Conservation (phyloP, 2,113 vertebrate species). For the Crypturellus undulatus region DNA sequence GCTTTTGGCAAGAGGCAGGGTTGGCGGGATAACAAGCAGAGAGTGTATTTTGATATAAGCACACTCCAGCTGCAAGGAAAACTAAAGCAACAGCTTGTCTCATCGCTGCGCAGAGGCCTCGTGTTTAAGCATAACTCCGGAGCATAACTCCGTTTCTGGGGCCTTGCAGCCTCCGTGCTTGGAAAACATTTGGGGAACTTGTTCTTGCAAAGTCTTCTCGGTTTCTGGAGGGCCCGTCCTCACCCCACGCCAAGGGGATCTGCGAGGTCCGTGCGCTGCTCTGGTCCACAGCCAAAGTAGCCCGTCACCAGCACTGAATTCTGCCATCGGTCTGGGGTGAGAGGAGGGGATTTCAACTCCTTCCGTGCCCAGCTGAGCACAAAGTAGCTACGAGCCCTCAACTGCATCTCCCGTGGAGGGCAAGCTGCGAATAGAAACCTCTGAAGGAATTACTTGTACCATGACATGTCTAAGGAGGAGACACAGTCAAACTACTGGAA, state of each 20-base stretch:
- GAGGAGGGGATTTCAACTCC: background rate
- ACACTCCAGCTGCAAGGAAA: slow-evolving; percentile 65
- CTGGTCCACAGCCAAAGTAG: accelerated
- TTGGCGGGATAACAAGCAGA: slow-evolving; percentile 62
- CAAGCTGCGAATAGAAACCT: background rate
- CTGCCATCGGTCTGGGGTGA: background rate
- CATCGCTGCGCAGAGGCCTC: background rate
- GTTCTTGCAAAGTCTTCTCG: background rate
- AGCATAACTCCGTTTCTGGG: slow-evolving; percentile 15
- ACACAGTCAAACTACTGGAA: background rate
- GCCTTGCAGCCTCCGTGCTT: slow-evolving; percentile 1
- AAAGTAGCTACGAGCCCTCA: background rate
- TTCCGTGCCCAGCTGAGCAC: background rate
- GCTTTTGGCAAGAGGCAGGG: slow-evolving; percentile 64
- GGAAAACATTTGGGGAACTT: background rate
- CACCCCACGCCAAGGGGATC: background rate
- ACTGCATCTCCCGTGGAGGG: no score
- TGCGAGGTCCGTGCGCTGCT: background rate
- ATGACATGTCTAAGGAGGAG: background rate
- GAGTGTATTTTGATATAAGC: slow-evolving; percentile 70
- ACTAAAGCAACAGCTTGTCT: slow-evolving; percentile 67
- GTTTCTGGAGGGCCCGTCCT: background rate
- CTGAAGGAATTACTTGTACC: accelerated
- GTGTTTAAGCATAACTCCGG: background rate
- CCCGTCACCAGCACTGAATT: background rate